Base-by-base conservation (phyloP, 1,140 invertebrate species). In the Drosophila tropicalis region DNA sequence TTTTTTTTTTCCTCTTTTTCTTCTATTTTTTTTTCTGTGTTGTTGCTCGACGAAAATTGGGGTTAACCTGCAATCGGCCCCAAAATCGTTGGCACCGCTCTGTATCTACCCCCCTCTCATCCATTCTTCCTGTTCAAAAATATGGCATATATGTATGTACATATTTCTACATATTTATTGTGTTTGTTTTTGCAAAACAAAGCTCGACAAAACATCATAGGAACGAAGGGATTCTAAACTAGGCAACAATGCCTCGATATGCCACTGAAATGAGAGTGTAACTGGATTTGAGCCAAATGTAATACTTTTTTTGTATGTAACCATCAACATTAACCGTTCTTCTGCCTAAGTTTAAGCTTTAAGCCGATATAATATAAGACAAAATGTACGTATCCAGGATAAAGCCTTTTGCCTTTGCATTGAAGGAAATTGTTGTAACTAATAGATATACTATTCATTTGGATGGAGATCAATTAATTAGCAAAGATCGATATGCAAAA, bases 21-120 rank as follows among this genome's bases (percentile, higher is more conserved):
- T 17, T 9, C 7, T 47, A 7, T 17, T n/a, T 51, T 51, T 51
- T 51, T 51, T 19, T 39, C 12, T 55, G 19, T 36, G 56, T 58
- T 39, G 56, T 58, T 58, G 32, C 34, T 34, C 72, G 67, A 76
- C 68, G 76, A 76, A 77, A 89, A 86, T 76, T 86, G 84, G 79
- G 82, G 84, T 86, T 86, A 86, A 83, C 79, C 75, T 79, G 83
- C 70, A 75, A 63, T 71, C 68, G 25, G 22, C 62, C 68, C 44
- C 63, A 32, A 79, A 74, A 66, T 51, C 44, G 44, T 51, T 51
- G 44, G 44, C 57, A 54, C 66, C 58, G 47, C 51, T 54, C 41
- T 32, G n/a, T 40, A 51, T 17, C 15, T 39, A n/a, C 10, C 63
- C 17, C 22, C 2, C 40, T 32, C 7, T 9, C 5, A n/a, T n/a